Percentiles rank a stretch among this genome's conserved stretches.
Conservation (phyloP, 2,797 vertebrate species). For the Scleropages formosus region DNA sequence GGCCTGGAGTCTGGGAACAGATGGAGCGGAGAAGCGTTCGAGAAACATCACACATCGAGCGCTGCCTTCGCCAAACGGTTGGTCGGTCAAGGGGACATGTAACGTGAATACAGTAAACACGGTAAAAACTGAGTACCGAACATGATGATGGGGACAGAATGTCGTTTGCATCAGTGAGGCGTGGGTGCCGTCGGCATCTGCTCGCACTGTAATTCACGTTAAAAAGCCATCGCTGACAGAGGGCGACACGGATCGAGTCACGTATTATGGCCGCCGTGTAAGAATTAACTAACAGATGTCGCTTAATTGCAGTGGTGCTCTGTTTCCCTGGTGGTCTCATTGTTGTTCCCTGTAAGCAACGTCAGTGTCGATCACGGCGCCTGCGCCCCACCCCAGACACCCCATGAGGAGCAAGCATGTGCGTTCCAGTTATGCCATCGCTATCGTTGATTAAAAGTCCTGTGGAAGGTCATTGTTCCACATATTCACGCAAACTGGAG, state of each 20-base stretch:
- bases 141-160: too few relatives aligned
- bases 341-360: constrained; percentile 25
- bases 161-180: too few relatives aligned
- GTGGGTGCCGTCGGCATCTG: too few relatives aligned
- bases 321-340: constrained; percentile 26
- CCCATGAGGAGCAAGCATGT: background rate
- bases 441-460: constrained; percentile 26
- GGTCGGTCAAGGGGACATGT: background rate
- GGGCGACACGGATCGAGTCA: constrained; percentile 1
- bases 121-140: too few relatives aligned
- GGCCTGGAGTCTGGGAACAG: background rate
- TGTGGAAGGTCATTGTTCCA: constrained; percentile 8
- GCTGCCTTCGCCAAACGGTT: background rate
- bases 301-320: constrained; percentile 41
- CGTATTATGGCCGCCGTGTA: constrained; percentile 38
- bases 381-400: background rate
- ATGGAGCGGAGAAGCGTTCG: background rate
- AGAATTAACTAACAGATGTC: constrained; percentile 42
- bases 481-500: constrained; percentile 14
- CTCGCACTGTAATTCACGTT: background rate
- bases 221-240: background rate
- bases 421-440: background rate
- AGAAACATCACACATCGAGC: background rate
- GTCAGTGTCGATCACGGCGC: constrained; percentile 3
- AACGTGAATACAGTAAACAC: too few relatives aligned